These are phyloP conservation scores for Struthidea cinerea DNA, from an alignment of 2,113 vertebrate species.

Conservation along the genomic window DNA sequence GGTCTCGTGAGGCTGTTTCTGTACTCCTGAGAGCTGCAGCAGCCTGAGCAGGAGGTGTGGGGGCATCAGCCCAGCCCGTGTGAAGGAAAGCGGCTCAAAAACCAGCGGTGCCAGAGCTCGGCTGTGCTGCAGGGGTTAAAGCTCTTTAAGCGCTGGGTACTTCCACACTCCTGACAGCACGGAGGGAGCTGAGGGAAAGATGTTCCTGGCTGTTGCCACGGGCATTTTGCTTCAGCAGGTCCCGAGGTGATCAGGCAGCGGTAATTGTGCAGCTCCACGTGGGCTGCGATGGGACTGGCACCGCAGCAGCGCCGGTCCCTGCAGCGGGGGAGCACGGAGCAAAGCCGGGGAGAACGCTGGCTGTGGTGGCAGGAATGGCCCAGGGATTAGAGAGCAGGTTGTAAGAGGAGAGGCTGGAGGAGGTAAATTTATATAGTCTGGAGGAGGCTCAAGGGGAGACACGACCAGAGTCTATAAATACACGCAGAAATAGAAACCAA, in stretches of 20 bases:
- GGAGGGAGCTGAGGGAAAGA: not conserved
- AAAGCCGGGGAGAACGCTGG: not conserved
- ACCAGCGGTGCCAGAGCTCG: not conserved
- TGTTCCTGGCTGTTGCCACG: not conserved
- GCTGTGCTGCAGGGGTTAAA: not conserved
- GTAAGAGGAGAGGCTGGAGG: not conserved
- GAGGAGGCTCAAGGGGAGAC: constrained; percentile 58
- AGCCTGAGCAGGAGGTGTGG: not conserved
- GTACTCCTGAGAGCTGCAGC: not conserved
- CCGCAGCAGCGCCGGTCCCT: accelerated
- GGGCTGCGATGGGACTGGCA: not conserved
- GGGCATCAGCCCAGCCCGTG: not conserved
- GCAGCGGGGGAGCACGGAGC: not conserved
- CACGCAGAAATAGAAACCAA: not conserved
- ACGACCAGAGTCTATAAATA: constrained; percentile 48
- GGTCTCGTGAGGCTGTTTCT: not conserved
- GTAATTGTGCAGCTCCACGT: not conserved
- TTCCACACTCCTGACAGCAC: not conserved
- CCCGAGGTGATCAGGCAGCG: not conserved
- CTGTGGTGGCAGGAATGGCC: not conserved
- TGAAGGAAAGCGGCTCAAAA: not conserved
- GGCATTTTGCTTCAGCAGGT: constrained; percentile 7
- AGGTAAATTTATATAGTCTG: constrained; percentile 33
- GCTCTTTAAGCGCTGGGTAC: not conserved
- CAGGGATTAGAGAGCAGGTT: not conserved